Percentiles rank a stretch among this genome's conserved stretches.
Evolutionary conservation across 2,888 invertebrate genomes (phyloP).

Genomic region (Sympetrum striolatum): DNA sequence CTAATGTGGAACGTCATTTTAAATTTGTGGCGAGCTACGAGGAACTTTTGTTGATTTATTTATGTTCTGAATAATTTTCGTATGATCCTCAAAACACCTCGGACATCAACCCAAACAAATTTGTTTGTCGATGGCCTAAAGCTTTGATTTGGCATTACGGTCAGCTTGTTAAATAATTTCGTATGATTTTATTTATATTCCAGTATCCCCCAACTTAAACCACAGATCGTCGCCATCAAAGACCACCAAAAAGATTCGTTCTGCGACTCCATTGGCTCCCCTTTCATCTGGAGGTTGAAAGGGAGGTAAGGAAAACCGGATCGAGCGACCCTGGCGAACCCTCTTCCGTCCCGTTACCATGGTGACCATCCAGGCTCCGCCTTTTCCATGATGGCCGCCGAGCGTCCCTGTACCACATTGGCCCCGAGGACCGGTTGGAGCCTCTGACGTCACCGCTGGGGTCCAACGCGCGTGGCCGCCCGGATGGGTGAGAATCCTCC

Average conservation of each 20-base stretch:
- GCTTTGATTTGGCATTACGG: no score
- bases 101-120: no score
- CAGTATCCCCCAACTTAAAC: background rate
- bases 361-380: background rate
- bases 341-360: background rate
- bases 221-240: background rate
- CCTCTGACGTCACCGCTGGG: background rate
- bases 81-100: no score
- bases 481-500: background rate
- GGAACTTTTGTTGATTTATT: no score
- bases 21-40: no score
- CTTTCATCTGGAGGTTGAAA: background rate
- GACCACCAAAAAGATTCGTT: background rate
- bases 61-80: no score
- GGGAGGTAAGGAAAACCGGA: background rate
- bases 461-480: background rate
- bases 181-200: background rate
- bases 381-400: constrained; percentile 16
- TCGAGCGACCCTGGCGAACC: background rate
- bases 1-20: no score
- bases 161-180: background rate
- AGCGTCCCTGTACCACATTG: background rate
- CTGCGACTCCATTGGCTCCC: background rate
- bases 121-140: no score
- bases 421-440: background rate